Conservation (phyloP, 2,797 vertebrate species). For the Sebastes minor region DNA sequence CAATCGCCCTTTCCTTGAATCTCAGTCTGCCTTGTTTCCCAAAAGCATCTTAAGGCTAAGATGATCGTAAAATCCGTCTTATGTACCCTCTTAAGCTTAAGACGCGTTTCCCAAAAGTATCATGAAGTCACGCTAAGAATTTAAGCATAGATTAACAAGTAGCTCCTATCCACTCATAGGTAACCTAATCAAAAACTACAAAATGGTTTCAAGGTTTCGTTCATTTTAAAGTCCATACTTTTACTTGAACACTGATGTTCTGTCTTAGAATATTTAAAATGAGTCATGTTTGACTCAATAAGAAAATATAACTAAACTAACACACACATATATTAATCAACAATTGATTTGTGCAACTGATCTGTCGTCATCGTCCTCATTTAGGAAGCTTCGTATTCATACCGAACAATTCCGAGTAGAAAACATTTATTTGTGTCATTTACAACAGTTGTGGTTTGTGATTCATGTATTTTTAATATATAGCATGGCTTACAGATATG, state of each 20-base stretch:
- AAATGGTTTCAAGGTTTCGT: rapidly evolving
- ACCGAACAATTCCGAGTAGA: not conserved
- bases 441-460: not conserved
- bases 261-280: not conserved
- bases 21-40: not conserved
- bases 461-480: not conserved
- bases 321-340: not conserved
- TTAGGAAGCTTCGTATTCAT: not conserved
- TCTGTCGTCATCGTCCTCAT: not conserved
- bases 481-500: not conserved
- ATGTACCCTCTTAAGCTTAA: not conserved
- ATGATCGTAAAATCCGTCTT: not conserved
- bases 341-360: not conserved
- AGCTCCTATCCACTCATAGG: not conserved
- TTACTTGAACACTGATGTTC: not conserved
- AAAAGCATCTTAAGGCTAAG: not conserved
- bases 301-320: not conserved
- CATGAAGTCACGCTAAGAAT: not conserved
- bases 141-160: not conserved
- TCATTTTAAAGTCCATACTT: not conserved
- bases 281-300: not conserved
- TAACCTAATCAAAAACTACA: not conserved
- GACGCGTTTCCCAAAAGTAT: not conserved
- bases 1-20: too few species aligned
- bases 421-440: not conserved